These are phyloP conservation scores for Sinocyclocheilus anophthalmus DNA, from an alignment of 2,113 vertebrate genomes.

Conservation along the genomic window DNA sequence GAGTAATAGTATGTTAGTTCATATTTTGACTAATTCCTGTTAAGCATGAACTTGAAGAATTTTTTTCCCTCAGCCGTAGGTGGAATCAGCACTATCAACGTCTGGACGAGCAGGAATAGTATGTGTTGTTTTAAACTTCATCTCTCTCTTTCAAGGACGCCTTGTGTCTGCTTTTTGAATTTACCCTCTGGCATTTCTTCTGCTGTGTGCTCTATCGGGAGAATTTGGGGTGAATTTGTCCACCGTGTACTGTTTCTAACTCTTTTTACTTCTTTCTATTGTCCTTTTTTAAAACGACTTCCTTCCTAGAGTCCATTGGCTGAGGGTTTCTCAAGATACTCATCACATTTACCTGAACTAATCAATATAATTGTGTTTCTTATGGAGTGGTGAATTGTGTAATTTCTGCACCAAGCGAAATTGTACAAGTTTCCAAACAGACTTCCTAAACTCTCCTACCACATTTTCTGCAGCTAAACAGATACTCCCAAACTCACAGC, in stretches of 20 bases:
- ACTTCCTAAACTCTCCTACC: background rate
- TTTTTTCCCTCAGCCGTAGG: slow-evolving; percentile 64
- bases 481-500: background rate
- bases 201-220: slow-evolving; percentile 41
- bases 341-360: slow-evolving; percentile 13
- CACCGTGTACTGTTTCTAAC: slow-evolving; percentile 2
- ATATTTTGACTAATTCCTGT: slow-evolving; percentile 1
- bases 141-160: slow-evolving; percentile 61
- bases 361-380: slow-evolving; percentile 1
- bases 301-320: slow-evolving; percentile 53
- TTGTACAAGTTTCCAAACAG: background rate
- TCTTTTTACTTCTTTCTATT: slow-evolving; percentile 41
- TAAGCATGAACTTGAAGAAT: slow-evolving; percentile 46
- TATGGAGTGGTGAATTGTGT: slow-evolving; percentile 7
- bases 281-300: slow-evolving; percentile 14
- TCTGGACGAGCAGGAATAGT: slow-evolving; percentile 95
- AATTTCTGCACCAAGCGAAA: background rate
- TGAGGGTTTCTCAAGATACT: slow-evolving; percentile 30
- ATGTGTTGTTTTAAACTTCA: slow-evolving; percentile 73
- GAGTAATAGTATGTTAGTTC: background rate
- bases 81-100: slow-evolving; percentile 73
- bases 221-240: slow-evolving; percentile 24
- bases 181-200: slow-evolving; percentile 31
- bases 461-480: background rate
- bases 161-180: slow-evolving; percentile 52